Evolutionary conservation across 2,797 vertebrate species (phyloP), one percentile per base, ranked within the genome.

Genomic region (Eulemur mongoz): DNA sequence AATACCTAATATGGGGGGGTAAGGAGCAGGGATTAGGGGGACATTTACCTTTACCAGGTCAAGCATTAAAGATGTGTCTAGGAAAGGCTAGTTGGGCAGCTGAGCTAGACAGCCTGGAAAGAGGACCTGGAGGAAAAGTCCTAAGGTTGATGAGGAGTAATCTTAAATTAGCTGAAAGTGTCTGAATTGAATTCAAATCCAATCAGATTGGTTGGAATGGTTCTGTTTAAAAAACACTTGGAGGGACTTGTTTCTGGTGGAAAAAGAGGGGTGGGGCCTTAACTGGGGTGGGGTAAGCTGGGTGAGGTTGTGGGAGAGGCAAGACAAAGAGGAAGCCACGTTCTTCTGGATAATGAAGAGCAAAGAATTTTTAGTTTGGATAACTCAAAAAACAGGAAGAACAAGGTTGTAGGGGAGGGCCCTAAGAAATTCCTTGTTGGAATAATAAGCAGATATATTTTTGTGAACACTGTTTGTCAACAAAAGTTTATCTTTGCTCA

Each of bases 401-500:
- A 91, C 23, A 61, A 76, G 32, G 57, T n/a, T 87, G 73, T 22
- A 2, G 25, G 45, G 54, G 57, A 73, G 48, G 30, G 35, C 23
- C 27, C n/a, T n/a, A 57, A 82, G 83, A 84, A 87, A 79, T 43
- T 83, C 17, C 20, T 35, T 69, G 4, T 73, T 84, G 38, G 18
- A 25, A 30, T 84, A 70, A 45, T 20, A 67, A 27, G 70, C 15
- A 82, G 35, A 35, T 52, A 50, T 11, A 7, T 89, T 88, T 82
- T 22, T 84, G 20, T 95, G 87, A 91, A 63, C 27, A 67, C 15
- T 81, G 27, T 70, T 27, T 45, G 45, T 79, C 67, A 93, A 38
- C 43, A 72, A 54, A 82, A 27, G 43, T 84, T 69, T 80, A 75
- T 73, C 83, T 94, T 90, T 94, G 43, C 65, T 93, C n/a, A 95